A percentile compares a stretch with the other conserved stretches of the same genome.
Conservation (phyloP, 2,113 vertebrate species). For the Nettapus auritus region DNA sequence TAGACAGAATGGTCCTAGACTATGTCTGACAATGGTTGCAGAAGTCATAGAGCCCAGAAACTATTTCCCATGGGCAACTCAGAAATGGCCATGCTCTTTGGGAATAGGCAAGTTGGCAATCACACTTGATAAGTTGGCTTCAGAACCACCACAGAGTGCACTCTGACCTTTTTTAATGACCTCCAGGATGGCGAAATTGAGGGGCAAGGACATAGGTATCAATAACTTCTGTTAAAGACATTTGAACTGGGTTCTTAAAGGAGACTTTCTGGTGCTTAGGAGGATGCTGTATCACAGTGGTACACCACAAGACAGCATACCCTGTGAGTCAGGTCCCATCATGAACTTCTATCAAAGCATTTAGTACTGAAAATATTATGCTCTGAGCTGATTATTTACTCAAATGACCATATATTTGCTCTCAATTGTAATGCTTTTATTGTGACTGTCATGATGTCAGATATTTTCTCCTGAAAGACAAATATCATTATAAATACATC, state of each 20-base stretch:
- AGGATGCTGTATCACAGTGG: not conserved
- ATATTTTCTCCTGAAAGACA: not conserved
- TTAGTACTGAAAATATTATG: not conserved
- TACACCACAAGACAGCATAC: not conserved
- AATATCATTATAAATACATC: not conserved
- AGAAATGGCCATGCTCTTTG: not conserved
- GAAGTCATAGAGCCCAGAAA: not conserved
- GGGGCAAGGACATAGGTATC: not conserved
- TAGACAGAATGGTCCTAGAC: not conserved
- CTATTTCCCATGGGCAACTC: not conserved
- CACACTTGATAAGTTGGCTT: fast-evolving
- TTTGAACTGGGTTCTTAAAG: not conserved
- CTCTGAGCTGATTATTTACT: not conserved
- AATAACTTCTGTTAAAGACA: not conserved
- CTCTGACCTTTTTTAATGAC: not conserved
- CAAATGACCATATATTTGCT: not conserved
- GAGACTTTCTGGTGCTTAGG: not conserved
- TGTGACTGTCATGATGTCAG: not conserved
- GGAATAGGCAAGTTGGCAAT: fast-evolving
- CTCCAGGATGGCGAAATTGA: not conserved
- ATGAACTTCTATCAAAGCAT: not conserved
- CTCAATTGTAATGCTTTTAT: not conserved
- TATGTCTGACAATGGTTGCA: not conserved
- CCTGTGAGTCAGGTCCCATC: not conserved
- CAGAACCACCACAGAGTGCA: not conserved